A percentile compares a stretch with the other conserved stretches of the same genome.
These are phyloP conservation scores for Yponomeuta evonymella DNA, from an alignment of 2,888 invertebrate genomes.

Conservation along the genomic window DNA sequence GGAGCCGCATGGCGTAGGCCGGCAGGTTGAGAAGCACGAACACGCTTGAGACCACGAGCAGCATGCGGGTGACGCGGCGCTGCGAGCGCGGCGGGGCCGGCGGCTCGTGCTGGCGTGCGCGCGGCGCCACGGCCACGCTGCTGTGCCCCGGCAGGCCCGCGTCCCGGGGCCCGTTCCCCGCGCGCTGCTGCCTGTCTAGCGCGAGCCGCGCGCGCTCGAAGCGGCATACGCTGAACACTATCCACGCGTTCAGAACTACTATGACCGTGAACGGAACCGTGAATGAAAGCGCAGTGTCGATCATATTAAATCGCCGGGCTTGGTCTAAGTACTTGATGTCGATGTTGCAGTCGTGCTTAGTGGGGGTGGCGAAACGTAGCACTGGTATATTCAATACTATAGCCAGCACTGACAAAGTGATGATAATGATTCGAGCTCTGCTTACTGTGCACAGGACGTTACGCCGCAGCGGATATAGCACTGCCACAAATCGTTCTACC, in stretches of 20 bases:
- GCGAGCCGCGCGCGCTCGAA: slow-evolving; percentile 62
- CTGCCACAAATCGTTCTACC: slow-evolving; percentile 88
- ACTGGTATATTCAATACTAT: slow-evolving; percentile 78
- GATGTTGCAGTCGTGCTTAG: slow-evolving; percentile 63
- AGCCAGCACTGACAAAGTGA: slow-evolving; percentile 66
- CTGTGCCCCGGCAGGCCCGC: slow-evolving; percentile 10
- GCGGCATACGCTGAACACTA: slow-evolving; percentile 80
- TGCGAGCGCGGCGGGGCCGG: slow-evolving; percentile 67
- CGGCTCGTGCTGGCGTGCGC: slow-evolving; percentile 31
- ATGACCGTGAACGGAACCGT: slow-evolving; percentile 83
- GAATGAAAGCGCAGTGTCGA: slow-evolving; percentile 84
- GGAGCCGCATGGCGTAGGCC: slow-evolving; percentile 81
- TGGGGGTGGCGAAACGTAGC: slow-evolving; percentile 60
- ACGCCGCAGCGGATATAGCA: slow-evolving; percentile 83
- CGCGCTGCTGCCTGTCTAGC: slow-evolving; percentile 16
- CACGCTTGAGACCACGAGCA: slow-evolving; percentile 86
- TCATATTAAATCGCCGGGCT: slow-evolving; percentile 79
- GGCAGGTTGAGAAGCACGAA: slow-evolving; percentile 87
- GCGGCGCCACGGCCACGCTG: slow-evolving; percentile 28
- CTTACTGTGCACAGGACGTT: slow-evolving; percentile 83
- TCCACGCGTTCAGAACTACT: slow-evolving; percentile 81
- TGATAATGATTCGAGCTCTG: slow-evolving; percentile 80
- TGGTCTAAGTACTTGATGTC: slow-evolving; percentile 66
- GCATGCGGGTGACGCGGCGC: slow-evolving; percentile 86
- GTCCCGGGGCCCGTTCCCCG: slow-evolving; percentile 19